Percentiles rank a stretch among this genome's conserved stretches.
phyloP scores from a whole-genome alignment of 2,888 invertebrate genomes.

The Sicus ferrugineus region DNA sequence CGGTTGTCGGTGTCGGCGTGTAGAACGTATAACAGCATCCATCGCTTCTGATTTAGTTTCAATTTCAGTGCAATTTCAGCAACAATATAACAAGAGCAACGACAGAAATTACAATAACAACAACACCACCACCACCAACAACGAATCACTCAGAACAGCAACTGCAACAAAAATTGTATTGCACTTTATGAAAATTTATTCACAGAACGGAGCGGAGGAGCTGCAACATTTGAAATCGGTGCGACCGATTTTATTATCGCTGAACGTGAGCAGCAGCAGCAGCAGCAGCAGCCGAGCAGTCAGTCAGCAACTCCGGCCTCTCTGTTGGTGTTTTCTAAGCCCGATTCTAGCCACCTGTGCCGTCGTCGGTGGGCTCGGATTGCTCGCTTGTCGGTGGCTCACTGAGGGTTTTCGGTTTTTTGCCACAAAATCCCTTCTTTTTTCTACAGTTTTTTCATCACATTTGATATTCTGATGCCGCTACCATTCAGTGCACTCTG shows the following conservation, averaged over 20 bases:
- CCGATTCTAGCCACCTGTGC: constrained; percentile 7
- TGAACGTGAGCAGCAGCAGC: neutral
- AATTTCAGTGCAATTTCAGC: constrained; percentile 26
- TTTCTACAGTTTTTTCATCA: too few relatives aligned
- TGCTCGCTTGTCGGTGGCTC: neutral
- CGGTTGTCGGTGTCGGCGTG: constrained; percentile 27
- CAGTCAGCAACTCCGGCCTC: too few relatives aligned
- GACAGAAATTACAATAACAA: too few relatives aligned
- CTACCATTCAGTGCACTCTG: too few relatives aligned
- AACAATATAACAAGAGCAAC: constrained; percentile 16
- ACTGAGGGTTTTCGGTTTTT: neutral
- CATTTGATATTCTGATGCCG: too few relatives aligned
- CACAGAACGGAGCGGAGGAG: constrained; percentile 53
- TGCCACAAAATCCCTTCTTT: too few relatives aligned
- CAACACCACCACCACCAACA: too few relatives aligned
- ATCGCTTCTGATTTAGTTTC: constrained; percentile 30
- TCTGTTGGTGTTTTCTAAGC: too few relatives aligned
- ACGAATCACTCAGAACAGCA: constrained; percentile 1
- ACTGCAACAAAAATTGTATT: constrained; percentile 32
- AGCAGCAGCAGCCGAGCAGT: neutral
- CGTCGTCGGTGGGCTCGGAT: constrained; percentile 8
- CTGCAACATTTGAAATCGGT: constrained; percentile 25
- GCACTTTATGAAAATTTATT: constrained; percentile 61
- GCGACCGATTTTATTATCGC: constrained; percentile 23
- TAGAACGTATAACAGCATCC: constrained; percentile 34